Conservation (phyloP, 1,140 invertebrate genomes). For the Vollenhovia emeryi region DNA sequence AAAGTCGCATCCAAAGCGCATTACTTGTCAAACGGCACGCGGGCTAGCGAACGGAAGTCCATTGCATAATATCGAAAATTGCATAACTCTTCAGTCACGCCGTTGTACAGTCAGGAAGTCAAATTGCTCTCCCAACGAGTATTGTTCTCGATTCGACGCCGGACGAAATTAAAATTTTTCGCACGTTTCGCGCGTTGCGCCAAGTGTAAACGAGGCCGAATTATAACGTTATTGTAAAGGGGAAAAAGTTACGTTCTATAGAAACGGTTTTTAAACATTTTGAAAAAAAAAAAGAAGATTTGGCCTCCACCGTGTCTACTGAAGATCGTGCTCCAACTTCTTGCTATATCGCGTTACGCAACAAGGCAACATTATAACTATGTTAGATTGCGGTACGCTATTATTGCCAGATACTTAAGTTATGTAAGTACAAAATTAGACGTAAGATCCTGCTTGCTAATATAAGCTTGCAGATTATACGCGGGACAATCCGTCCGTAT, state of each 20-base stretch:
- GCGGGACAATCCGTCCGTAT: not conserved
- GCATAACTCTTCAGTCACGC: slow-evolving; percentile 25
- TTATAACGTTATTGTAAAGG: not conserved
- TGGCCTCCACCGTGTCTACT: not conserved
- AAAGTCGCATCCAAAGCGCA: slow-evolving; percentile 57
- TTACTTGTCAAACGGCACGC: slow-evolving; percentile 63
- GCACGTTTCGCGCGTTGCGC: not conserved
- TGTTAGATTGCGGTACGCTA: not conserved
- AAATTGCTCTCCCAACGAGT: slow-evolving; percentile 7
- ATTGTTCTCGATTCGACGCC: not conserved
- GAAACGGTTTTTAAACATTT: not conserved
- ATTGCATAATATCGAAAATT: slow-evolving; percentile 42
- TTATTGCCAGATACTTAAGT: slow-evolving; percentile 9
- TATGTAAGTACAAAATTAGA: not conserved
- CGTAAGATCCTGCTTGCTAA: not conserved
- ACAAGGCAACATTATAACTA: not conserved
- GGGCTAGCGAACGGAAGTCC: slow-evolving; percentile 69
- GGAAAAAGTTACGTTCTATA: not conserved
- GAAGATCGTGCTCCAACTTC: not conserved
- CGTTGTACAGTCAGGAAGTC: slow-evolving; percentile 1
- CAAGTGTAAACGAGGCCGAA: not conserved
- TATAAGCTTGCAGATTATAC: not conserved
- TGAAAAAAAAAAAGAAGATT: not conserved
- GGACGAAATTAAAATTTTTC: slow-evolving; percentile 11
- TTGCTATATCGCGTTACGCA: not conserved